Percentiles rank a stretch among this genome's conserved stretches.
Conservation (phyloP, 2,888 invertebrate genomes). For the Amorpha juglandis region DNA sequence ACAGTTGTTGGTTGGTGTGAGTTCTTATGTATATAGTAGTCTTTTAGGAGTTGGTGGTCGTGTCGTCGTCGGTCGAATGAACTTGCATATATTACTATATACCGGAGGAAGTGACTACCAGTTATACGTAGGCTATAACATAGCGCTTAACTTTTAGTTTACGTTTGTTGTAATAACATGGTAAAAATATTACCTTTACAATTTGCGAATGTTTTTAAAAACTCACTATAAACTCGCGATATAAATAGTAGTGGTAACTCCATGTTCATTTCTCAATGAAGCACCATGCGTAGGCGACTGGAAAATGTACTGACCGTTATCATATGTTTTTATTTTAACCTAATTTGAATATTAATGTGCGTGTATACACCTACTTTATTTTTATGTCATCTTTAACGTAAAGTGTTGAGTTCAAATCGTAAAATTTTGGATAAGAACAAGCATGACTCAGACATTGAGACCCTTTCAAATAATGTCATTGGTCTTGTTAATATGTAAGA, state of each 20-base stretch:
- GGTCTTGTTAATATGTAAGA: too few species aligned
- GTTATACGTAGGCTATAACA: too few species aligned
- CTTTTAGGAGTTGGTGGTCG: too few species aligned
- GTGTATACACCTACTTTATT: slow-evolving; percentile 7
- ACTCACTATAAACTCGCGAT: background rate
- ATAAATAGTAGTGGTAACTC: slow-evolving; percentile 2
- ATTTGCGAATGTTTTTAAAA: background rate
- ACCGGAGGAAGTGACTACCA: too few species aligned
- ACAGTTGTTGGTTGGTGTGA: too few species aligned
- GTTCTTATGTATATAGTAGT: too few species aligned
- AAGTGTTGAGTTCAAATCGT: background rate
- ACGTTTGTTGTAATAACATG: too few species aligned
- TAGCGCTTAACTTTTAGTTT: too few species aligned
- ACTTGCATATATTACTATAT: too few species aligned
- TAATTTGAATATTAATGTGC: slow-evolving; percentile 14
- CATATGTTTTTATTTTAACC: slow-evolving; percentile 36
- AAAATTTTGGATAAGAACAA: background rate
- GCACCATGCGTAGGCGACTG: slow-evolving; percentile 42
- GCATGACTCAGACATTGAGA: background rate
- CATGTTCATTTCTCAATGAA: slow-evolving; percentile 43
- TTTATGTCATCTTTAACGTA: background rate
- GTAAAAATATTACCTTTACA: too few species aligned
- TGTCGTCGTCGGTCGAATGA: too few species aligned
- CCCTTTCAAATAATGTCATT: background rate
- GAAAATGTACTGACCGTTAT: slow-evolving; percentile 37